Evolutionary conservation across 2,113 vertebrate genomes (phyloP), one percentile per base, ranked within the genome.

Genomic region (Cololabis saira): DNA sequence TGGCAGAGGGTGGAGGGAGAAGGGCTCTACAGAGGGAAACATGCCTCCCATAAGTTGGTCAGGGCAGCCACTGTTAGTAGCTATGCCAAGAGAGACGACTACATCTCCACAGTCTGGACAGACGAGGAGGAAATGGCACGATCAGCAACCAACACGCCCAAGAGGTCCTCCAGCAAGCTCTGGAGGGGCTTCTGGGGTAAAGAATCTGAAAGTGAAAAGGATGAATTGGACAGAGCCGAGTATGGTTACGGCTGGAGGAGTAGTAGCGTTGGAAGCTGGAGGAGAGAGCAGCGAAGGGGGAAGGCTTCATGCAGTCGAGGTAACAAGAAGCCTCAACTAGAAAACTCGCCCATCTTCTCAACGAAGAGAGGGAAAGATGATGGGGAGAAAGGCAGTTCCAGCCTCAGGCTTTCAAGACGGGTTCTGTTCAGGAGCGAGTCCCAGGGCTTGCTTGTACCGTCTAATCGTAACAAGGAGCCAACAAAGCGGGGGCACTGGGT

Each of bases 1-100:
- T 87, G 87, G 78, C 87, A 74, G n/a, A 80, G 89, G 22, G 24
- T 12, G 0, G 89, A 93, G 27, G 85, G 87, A 4, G 91, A 92
- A 11, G 88, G 88, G 30, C 93, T 95, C 16, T 95, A 95, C 65
- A 91, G 79, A 73, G 94, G 94, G 8, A 94, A 93, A 52, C 94
- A 95, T 13, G 79, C 78, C 19, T 93, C 93, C 0, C 92, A 92
- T 71, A 92, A 93, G 80, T 61, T 94, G 68, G 81, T 94, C 67
- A 92, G 92, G 67, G 92, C 93, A 6, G 85, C 91, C 0, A 92
- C 92, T 1, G 89, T 92, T 12, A 94, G 90, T 81, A 92, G 88
- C 87, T 91, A 91, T 3, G 77, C 80, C 37, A 90, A 84, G 47
- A 82, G 78, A 45, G 91, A 90, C 17, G 79, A 85, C 44, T 89